Percentiles rank a stretch among this genome's conserved stretches.
phyloP scores from a whole-genome alignment of 2,888 invertebrate species.

The Pseudococcus jackbeardsleyi region DNA sequence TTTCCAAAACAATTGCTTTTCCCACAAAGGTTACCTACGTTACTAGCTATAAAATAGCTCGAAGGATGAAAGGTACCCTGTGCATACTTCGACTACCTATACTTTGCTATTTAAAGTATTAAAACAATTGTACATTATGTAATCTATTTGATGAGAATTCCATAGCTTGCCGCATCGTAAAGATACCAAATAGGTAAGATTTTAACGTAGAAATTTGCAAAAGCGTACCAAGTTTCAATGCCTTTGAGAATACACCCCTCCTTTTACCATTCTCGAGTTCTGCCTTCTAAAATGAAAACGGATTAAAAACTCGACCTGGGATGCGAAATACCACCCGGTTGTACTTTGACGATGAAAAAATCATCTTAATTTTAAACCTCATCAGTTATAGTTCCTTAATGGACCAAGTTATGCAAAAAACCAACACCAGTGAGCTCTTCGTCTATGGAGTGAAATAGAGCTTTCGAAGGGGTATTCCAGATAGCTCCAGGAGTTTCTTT shows the following conservation, averaged over 20 bases:
- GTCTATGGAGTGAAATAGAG: background rate
- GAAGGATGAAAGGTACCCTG: background rate
- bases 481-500: background rate
- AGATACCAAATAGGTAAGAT: constrained; percentile 23
- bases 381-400: background rate
- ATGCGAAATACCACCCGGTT: background rate
- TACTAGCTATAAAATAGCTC: background rate
- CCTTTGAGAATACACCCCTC: background rate
- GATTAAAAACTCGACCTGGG: background rate
- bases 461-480: background rate
- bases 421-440: constrained; percentile 26
- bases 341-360: background rate
- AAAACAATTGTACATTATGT: background rate
- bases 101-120: background rate
- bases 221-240: background rate
- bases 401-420: constrained; percentile 11
- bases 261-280: background rate
- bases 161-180: background rate
- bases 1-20: background rate
- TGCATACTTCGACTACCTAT: background rate
- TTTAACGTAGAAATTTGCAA: background rate
- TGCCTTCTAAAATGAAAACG: background rate
- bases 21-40: background rate
- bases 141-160: constrained; percentile 19
- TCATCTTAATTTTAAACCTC: background rate